Evolutionary conservation across 1,140 invertebrate genomes (phyloP), one percentile per base, ranked within the genome.

Genomic region (Megathymus violae): DNA sequence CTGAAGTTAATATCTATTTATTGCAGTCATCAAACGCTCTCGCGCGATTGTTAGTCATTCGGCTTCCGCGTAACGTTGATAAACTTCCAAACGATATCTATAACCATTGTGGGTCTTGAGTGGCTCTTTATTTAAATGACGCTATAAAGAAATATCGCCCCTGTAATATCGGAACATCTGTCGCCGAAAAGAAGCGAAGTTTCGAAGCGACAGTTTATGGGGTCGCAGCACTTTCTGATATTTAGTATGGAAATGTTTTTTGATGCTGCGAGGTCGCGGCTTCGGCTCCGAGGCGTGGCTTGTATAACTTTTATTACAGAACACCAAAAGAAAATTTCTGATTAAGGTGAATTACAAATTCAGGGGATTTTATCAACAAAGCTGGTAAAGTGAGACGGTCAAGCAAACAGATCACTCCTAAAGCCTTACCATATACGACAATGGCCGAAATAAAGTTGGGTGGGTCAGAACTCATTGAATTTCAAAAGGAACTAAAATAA

Each of bases 71-170:
- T 52, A 64, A 64, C 69, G 64, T 79, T 76, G 74, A 82, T 80
- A 80, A 78, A 82, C 67, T 81, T 76, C 67, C 43, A 70, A 72
- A 65, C 68, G 68, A 71, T 71, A 74, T 64, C 80, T 68, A 73
- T 69, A 78, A 77, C 71, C 74, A 75, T 74, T 79, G 71, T 74
- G 52, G 61, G 76, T 60, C 75, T 71, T 79, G 69, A 82, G 74
- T 75, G 81, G 76, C 73, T 84, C 80, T 81, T 88, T 88, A 88
- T 87, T 89, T 88, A 89, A 89, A 89, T 89, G 77, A 78, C 75
- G 69, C 69, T 82, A 88, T 89, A 89, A 89, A 89, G 82, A 87
- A 81, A 83, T 80, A 89, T 84, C 75, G 80, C 56, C 58, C 61
- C 73, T 74, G 70, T 80, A 88, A 89, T 85, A 84, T 82, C 76